phyloP scores from a whole-genome alignment of 2,113 vertebrate genomes.

The Sander lucioperca region DNA sequence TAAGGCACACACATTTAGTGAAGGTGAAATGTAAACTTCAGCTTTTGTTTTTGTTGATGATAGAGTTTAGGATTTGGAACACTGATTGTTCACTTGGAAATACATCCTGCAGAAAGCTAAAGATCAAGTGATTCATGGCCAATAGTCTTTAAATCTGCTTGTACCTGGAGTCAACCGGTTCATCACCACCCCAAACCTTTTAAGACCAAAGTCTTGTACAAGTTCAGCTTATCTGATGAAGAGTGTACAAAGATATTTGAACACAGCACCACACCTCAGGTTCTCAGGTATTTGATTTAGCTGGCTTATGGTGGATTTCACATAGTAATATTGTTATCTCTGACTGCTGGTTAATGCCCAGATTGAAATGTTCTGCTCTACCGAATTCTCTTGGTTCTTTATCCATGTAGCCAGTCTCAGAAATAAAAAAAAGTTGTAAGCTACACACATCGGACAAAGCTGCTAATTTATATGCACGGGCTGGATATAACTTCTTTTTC shows the following conservation, averaged over 20 bases:
- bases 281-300: slow-evolving; percentile 47
- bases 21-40: slow-evolving; percentile 38
- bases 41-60: slow-evolving; percentile 26
- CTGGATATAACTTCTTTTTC: slow-evolving; percentile 27
- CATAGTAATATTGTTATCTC: slow-evolving; percentile 59
- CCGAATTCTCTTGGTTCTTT: slow-evolving; percentile 38
- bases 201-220: slow-evolving; percentile 49
- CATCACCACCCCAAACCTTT: slow-evolving; percentile 19
- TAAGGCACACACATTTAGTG: slow-evolving; percentile 41
- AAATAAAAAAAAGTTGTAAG: background rate
- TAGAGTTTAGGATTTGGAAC: slow-evolving; percentile 20
- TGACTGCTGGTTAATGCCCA: slow-evolving; percentile 60
- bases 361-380: slow-evolving; percentile 54
- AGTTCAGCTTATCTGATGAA: slow-evolving; percentile 50
- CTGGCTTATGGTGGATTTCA: slow-evolving; percentile 57
- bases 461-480: slow-evolving; percentile 35
- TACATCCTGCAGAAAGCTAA: slow-evolving; percentile 1
- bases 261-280: slow-evolving; percentile 38
- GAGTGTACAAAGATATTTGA: slow-evolving; percentile 25
- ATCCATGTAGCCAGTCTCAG: slow-evolving; percentile 13
- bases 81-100: slow-evolving; percentile 8
- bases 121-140: slow-evolving; percentile 2
- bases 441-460: slow-evolving; percentile 21
- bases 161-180: slow-evolving; percentile 36
- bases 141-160: slow-evolving; percentile 9